Evolutionary conservation across 2,797 vertebrate genomes (phyloP).

Genomic region (Lagocephalus sceleratus): DNA sequence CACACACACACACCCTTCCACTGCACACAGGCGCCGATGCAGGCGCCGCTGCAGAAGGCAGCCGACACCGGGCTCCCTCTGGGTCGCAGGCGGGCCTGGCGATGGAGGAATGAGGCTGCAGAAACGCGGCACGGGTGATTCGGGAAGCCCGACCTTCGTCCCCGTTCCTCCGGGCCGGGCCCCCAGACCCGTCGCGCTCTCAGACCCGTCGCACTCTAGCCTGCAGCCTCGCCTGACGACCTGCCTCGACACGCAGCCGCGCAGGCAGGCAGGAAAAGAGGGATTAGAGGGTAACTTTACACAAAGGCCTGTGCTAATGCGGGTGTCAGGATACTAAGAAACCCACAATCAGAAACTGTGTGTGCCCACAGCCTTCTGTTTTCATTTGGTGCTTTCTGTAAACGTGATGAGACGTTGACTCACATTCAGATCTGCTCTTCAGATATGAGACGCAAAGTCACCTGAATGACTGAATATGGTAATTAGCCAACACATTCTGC

Average conservation of each 20-base stretch:
- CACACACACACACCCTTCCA: too few species aligned
- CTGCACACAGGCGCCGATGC: neutral
- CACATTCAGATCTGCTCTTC: conserved; percentile 1
- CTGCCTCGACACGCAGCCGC: conserved; percentile 56
- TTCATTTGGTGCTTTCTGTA: conserved; percentile 12
- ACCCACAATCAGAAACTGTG: conserved; percentile 22
- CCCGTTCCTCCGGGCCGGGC: conserved; percentile 54
- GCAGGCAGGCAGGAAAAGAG: conserved; percentile 47
- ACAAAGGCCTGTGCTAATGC: conserved; percentile 39
- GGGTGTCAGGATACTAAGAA: conserved; percentile 36
- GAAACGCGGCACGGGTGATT: conserved; percentile 60
- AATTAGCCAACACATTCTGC: too few species aligned
- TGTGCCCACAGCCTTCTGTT: conserved; percentile 1
- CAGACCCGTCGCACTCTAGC: conserved; percentile 57
- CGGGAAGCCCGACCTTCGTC: conserved; percentile 54
- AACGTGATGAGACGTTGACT: conserved; percentile 18
- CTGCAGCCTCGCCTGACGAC: conserved; percentile 62
- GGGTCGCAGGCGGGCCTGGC: conserved; percentile 15
- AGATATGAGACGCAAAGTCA: too few species aligned
- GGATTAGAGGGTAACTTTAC: conserved; percentile 46
- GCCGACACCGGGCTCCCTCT: conserved; percentile 20
- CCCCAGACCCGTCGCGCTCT: conserved; percentile 60
- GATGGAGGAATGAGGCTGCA: conserved; percentile 44
- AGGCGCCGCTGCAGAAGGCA: conserved; percentile 1
- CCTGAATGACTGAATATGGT: too few species aligned